Evolutionary conservation across 2,888 invertebrate genomes (phyloP), one percentile per base, ranked within the genome.

Genomic region (Amorpha juglandis): DNA sequence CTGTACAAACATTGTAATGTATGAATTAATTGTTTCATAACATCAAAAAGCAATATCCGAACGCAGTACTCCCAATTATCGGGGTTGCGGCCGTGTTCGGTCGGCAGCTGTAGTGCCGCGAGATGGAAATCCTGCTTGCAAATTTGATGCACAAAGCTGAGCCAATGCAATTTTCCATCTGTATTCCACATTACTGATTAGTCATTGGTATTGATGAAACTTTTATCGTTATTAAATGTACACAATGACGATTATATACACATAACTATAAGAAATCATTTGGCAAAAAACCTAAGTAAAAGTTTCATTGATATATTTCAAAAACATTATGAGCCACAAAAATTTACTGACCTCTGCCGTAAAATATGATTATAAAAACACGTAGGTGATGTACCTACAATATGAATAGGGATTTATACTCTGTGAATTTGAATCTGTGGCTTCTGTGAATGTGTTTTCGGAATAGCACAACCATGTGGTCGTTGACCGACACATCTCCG

Each of bases 41-140:
- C 81, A 80, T 79, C 76, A 79, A 79, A 80, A 78, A 80, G 82
- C 83, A 81, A 83, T 84, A 83, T 81, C 80, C 81, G 78, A 71
- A 74, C 77, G 79, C 77, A 78, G 75, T 76, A 75, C 75, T 76
- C 78, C 83, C 81, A 83, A 86, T 86, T 86, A 83, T 72, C 66
- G 69, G 69, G 69, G 69, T 72, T 86, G 87, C 77, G 87, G 87
- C 82, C 70, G 74, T 72, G 81, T 76, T 78, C 77, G 80, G 77
- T 79, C 80, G 75, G 71, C 63, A 71, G 76, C 75, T 74, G 73
- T 72, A 76, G 68, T 72, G 79, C 76, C 74, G 65, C 76, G 73
- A 79, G 82, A 84, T 82, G 79, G 80, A 79, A 84, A 83, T 82
- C 78, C 74, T 62, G 47, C 63, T 63, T 63, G 69, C 62, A 58